Percentiles rank a stretch among this genome's conserved stretches.
Evolutionary conservation across 2,113 vertebrate genomes (phyloP).

Genomic region (Galeopterus variegatus): DNA sequence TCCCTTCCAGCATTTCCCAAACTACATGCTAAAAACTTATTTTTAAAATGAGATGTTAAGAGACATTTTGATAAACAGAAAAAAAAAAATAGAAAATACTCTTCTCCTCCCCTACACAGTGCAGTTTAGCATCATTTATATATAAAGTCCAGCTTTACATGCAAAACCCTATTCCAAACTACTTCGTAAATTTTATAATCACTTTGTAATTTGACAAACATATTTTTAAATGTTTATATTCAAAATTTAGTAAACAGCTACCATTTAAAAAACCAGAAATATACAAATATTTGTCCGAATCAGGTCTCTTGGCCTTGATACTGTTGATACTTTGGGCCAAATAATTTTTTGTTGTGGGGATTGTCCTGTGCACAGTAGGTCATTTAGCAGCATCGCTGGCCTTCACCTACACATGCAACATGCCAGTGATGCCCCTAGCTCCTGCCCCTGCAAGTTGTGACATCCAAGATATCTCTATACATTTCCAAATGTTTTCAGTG

Average conservation of each 20-base stretch:
- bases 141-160: background rate
- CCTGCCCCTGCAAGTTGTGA: background rate
- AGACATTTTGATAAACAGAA: background rate
- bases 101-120: background rate
- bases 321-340: background rate
- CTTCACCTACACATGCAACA: background rate
- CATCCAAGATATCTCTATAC: background rate
- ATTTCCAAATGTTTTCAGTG: background rate
- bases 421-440: background rate
- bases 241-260: background rate
- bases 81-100: background rate
- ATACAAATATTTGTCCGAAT: background rate
- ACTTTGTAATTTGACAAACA: background rate
- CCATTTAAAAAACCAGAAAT: background rate
- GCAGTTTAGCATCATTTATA: background rate
- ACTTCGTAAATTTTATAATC: background rate
- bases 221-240: background rate
- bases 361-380: background rate
- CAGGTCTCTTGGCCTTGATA: background rate
- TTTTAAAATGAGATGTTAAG: slow-evolving; percentile 8
- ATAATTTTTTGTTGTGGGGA: background rate
- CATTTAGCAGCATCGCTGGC: background rate
- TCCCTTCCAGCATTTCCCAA: background rate
- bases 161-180: background rate
- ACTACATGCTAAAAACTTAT: background rate